These are phyloP conservation scores for Propsilocerus akamusi DNA, from an alignment of 1,140 invertebrate genomes.

Conservation along the genomic window DNA sequence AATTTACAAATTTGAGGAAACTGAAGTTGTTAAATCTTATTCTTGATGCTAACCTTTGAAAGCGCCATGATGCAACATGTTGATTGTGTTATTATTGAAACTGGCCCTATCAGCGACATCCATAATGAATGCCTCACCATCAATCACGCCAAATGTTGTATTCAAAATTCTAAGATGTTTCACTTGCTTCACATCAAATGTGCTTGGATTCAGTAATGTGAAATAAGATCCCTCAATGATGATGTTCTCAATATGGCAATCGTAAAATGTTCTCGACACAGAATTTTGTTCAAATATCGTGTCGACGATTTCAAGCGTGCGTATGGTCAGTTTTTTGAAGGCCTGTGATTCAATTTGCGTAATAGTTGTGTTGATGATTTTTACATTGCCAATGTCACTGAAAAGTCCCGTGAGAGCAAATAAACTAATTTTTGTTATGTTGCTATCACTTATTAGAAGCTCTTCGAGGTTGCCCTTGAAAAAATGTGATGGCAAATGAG, in stretches of 20 bases:
- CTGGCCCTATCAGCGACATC: slow-evolving; percentile 36
- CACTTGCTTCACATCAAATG: slow-evolving; percentile 33
- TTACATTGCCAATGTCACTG: slow-evolving; percentile 29
- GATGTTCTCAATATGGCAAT: slow-evolving; percentile 47
- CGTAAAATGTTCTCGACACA: slow-evolving; percentile 51
- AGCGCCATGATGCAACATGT: slow-evolving; percentile 31
- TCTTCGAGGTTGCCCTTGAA: slow-evolving; percentile 49
- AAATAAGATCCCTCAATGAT: slow-evolving; percentile 40
- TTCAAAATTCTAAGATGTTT: slow-evolving; percentile 26
- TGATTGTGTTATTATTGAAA: slow-evolving; percentile 44
- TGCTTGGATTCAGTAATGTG: slow-evolving; percentile 27
- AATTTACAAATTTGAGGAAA: not conserved
- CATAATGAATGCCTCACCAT: slow-evolving; percentile 43
- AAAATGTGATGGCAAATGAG: slow-evolving; percentile 35
- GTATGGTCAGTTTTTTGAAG: slow-evolving; percentile 56
- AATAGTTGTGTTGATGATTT: slow-evolving; percentile 32
- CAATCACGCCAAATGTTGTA: slow-evolving; percentile 28
- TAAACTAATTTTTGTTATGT: slow-evolving; percentile 38
- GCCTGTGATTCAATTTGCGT: slow-evolving; percentile 44
- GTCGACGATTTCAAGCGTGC: slow-evolving; percentile 35
- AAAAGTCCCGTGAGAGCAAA: slow-evolving; percentile 53
- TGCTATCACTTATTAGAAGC: slow-evolving; percentile 38
- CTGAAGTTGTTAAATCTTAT: not conserved
- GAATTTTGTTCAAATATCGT: slow-evolving; percentile 28
- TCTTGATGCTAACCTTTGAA: slow-evolving; percentile 18